Conservation (phyloP, 2,113 vertebrate genomes). For the Salvelinus namaycush region DNA sequence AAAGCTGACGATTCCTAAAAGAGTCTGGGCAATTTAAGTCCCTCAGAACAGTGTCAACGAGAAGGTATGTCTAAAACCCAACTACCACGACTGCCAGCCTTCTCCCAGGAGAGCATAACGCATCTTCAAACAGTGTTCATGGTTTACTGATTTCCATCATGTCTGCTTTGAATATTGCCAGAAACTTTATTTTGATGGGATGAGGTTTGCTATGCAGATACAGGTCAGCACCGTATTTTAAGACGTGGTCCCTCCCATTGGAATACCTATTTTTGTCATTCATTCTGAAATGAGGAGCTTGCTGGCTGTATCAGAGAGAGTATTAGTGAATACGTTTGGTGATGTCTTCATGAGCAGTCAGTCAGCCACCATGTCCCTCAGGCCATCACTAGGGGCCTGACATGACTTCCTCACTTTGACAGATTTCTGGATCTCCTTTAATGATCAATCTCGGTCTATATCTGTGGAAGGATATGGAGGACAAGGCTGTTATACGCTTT, state of each 20-base stretch:
- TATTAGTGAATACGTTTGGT: slow-evolving; percentile 39
- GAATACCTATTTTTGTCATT: slow-evolving; percentile 56
- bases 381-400: slow-evolving; percentile 50
- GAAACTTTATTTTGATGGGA: slow-evolving; percentile 62
- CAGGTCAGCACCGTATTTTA: slow-evolving; percentile 51
- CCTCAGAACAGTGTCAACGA: slow-evolving; percentile 52
- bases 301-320: slow-evolving; percentile 24
- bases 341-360: slow-evolving; percentile 49
- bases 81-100: slow-evolving; percentile 42
- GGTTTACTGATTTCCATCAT: slow-evolving; percentile 65
- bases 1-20: slow-evolving; percentile 63
- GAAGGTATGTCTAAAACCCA: slow-evolving; percentile 50
- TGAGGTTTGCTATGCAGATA: slow-evolving; percentile 63
- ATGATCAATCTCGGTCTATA: slow-evolving; percentile 10
- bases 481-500: neutral
- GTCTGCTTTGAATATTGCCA: slow-evolving; percentile 64
- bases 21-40: slow-evolving; percentile 63
- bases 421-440: slow-evolving; percentile 25
- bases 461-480: neutral
- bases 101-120: slow-evolving; percentile 57
- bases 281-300: slow-evolving; percentile 28
- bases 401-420: slow-evolving; percentile 17
- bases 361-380: slow-evolving; percentile 44
- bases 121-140: slow-evolving; percentile 64
- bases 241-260: slow-evolving; percentile 37